These are phyloP conservation scores for Glareola pratincola DNA, from an alignment of 2,113 vertebrate genomes.

Conservation along the genomic window DNA sequence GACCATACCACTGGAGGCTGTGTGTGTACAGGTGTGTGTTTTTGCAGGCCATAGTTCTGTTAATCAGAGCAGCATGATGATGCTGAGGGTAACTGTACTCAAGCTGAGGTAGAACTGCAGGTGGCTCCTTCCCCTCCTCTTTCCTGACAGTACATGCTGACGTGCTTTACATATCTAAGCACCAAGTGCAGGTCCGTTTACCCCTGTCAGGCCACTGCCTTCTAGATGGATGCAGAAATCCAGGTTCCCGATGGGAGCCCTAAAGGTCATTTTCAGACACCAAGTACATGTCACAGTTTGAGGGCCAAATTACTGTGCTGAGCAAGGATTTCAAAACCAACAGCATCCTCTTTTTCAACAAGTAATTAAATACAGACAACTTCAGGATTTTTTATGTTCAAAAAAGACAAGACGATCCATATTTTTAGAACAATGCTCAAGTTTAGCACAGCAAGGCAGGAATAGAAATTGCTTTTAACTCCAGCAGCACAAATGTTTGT, in stretches of 20 bases:
- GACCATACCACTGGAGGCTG: accelerated
- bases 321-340: not conserved
- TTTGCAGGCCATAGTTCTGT: not conserved
- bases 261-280: not conserved
- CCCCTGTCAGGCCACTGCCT: not conserved
- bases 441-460: not conserved
- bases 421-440: not conserved
- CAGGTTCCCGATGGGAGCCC: not conserved
- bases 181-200: not conserved
- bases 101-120: not conserved
- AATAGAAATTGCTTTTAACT: not conserved
- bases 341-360: not conserved
- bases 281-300: not conserved
- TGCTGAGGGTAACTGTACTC: not conserved
- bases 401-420: not conserved
- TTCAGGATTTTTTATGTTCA: not conserved
- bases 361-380: not conserved
- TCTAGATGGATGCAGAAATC: not conserved
- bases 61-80: not conserved
- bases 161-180: accelerated
- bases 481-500: not conserved
- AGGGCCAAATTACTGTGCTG: not conserved
- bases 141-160: too few relatives aligned
- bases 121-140: not conserved
- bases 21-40: too few relatives aligned